A percentile compares a stretch with the other conserved stretches of the same genome.
Conservation (phyloP, 2,113 vertebrate genomes). For the Hiodon tergisus region DNA sequence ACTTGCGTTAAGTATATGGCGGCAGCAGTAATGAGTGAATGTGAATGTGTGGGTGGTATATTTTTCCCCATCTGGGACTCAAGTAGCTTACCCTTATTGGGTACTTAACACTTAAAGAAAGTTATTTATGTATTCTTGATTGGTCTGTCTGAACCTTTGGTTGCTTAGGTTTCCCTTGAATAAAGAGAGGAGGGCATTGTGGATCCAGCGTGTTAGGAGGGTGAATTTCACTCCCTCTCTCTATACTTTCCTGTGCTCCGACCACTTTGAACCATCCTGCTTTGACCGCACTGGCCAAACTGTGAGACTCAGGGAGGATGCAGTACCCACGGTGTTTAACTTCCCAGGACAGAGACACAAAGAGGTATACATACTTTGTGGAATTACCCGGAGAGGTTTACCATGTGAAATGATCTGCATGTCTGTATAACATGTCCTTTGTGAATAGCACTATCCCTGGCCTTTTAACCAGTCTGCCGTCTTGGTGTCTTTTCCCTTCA, state of each 20-base stretch:
- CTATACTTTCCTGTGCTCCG: conserved; percentile 22
- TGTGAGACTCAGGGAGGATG: conserved; percentile 20
- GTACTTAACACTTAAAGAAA: background rate
- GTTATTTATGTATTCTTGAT: background rate
- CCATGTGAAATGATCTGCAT: background rate
- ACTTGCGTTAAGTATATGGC: no score
- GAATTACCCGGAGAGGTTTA: background rate
- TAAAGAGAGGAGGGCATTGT: conserved; percentile 10
- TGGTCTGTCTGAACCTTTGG: background rate
- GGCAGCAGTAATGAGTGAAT: no score
- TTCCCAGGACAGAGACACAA: conserved; percentile 4
- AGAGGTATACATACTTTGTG: background rate
- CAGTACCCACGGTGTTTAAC: conserved; percentile 23
- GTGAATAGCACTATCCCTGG: background rate
- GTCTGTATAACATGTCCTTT: background rate
- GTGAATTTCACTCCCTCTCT: conserved; percentile 17
- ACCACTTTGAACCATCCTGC: conserved; percentile 20
- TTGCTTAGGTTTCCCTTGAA: conserved; percentile 19
- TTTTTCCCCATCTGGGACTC: no score
- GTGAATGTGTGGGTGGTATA: no score
- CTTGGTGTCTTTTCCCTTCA: background rate
- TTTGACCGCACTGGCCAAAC: conserved; percentile 24
- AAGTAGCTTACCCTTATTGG: no score
- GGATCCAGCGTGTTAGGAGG: conserved; percentile 17
- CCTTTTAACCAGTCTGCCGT: background rate